Evolutionary conservation across 2,888 invertebrate genomes (phyloP), one percentile per base, ranked within the genome.

Genomic region (Eubasilissa splendida): DNA sequence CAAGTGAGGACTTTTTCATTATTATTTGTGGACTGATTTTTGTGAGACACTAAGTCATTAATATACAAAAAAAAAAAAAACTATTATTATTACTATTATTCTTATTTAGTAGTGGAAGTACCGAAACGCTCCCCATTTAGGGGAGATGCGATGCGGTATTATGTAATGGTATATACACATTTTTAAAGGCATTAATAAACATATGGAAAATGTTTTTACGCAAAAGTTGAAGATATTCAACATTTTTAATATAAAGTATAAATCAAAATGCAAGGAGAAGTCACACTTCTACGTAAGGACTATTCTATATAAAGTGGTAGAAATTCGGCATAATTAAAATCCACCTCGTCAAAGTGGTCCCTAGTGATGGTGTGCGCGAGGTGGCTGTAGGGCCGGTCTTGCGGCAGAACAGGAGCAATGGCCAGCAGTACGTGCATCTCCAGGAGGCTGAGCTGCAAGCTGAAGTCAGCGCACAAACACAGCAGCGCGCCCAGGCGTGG

Each of bases 391-490:
- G 70, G 52, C 53, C n/a, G 54, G 11, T n/a, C 58, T 3, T 5
- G 65, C 31, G 31, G 33, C 33, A 50, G 50, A 5, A 9, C 12
- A 7, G 42, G 56, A 5, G 73, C 11, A 11, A 11, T 31, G 33
- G 11, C 56, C 56, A 59, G 63, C 53, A 76, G 4, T 11, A 63
- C 14, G 14, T 60, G 53, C 5, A 31, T 60, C 52, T 76, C 76
- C 14, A 76, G 10, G 14, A 60, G 14, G 63, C n/a, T 53, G 4
- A 58, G 12, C 76, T 76, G 76, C 31, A 76, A 53, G 14, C 42
- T n/a, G 31, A 60, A 60, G 63, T 76, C 76, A 8, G 60, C 76
- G 63, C 76, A 76, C 12, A n/a, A 65, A 7, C 65, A 5, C 65
- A 65, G 9, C 33, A 65, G 59, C 14, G 12, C 53, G 12, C 52